Conservation (phyloP, 2,888 invertebrate species). For the Harpagoxenus sublaevis region DNA sequence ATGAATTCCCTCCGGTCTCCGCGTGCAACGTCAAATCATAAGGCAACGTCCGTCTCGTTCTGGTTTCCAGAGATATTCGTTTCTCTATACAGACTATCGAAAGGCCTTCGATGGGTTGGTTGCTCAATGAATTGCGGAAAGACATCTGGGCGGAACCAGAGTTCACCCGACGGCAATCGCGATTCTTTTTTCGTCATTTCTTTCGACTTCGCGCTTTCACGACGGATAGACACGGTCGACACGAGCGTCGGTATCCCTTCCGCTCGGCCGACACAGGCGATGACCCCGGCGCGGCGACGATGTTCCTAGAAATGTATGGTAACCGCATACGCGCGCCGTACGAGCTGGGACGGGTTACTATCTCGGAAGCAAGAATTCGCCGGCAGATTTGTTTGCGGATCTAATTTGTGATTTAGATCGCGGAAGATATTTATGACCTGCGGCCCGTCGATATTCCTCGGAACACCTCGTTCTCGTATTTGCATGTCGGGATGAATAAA, state of each 20-base stretch:
- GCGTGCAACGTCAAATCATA: not conserved
- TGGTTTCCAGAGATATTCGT: not conserved
- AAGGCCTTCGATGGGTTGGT: not conserved
- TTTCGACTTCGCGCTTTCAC: slow-evolving; percentile 1
- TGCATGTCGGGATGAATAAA: slow-evolving; percentile 52
- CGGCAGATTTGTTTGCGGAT: slow-evolving; percentile 53
- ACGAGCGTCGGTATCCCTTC: not conserved
- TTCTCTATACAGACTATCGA: slow-evolving; percentile 1
- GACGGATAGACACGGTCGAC: not conserved
- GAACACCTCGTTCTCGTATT: slow-evolving; percentile 35
- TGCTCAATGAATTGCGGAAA: slow-evolving; percentile 6
- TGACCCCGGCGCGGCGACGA: slow-evolving; percentile 40
- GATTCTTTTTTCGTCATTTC: slow-evolving; percentile 10
- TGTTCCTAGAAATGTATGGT: slow-evolving; percentile 65
- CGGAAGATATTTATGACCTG: slow-evolving; percentile 50
- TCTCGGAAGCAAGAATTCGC: slow-evolving; percentile 49
- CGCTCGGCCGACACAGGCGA: slow-evolving; percentile 22
- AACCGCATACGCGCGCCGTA: slow-evolving; percentile 50
- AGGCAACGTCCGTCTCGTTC: not conserved
- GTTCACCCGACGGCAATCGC: not conserved
- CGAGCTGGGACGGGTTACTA: slow-evolving; percentile 3
- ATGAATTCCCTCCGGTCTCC: not conserved
- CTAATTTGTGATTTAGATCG: slow-evolving; percentile 56
- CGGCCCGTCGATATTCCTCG: slow-evolving; percentile 44
- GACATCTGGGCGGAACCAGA: not conserved